Base-by-base conservation (phyloP, 2,888 invertebrate genomes). In the Amphipoea lucens region DNA sequence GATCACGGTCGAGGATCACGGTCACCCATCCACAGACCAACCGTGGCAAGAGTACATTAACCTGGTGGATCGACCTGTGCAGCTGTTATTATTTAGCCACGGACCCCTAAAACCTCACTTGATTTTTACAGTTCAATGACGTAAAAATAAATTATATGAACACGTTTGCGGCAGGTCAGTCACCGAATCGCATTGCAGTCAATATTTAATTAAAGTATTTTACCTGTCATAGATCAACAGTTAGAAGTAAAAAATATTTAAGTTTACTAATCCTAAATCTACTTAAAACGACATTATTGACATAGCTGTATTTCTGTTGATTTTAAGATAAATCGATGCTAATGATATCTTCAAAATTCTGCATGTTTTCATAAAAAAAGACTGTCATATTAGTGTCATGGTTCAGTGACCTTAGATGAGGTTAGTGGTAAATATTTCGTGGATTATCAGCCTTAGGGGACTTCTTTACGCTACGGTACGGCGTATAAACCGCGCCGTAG, bases 261-360 rank as follows among this genome's bases (percentile, higher is more conserved):
- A 83, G 62, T 54, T 71, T 36, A 76, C 42, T 76, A n/a, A 71
- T 81, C 54, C 83, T 77, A 82, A 82, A 82, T 82, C 66, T 48
- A 81, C 70, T 67, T 11, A 14, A 29, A 23, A 51, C 42, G 9
- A 23, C 7, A 20, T 4, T 1, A 68, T 71, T 82, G 54, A 78
- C 62, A 67, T 63, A 67, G 14, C 76, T 62, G 68, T 62, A 81
- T 71, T 42, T 75, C 23, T 71, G 29, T 81, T 40, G 57, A 20
- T 40, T 62, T 62, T 62, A 14, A 17, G 14, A 67, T 29, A 36
- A 20, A 54, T 54, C 4, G 20, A 11, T 20, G 62, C 20, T 83
- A 71, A 72, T 71, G 20, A 82, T 7, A 51, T 63, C 6, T 82
- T 1, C 17, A 66, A 66, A 70, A 0, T 29, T 29, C 0, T 51